Percentiles rank a stretch among this genome's conserved stretches.
phyloP scores from a whole-genome alignment of 1,140 invertebrate species.

The Mamestra configurata region DNA sequence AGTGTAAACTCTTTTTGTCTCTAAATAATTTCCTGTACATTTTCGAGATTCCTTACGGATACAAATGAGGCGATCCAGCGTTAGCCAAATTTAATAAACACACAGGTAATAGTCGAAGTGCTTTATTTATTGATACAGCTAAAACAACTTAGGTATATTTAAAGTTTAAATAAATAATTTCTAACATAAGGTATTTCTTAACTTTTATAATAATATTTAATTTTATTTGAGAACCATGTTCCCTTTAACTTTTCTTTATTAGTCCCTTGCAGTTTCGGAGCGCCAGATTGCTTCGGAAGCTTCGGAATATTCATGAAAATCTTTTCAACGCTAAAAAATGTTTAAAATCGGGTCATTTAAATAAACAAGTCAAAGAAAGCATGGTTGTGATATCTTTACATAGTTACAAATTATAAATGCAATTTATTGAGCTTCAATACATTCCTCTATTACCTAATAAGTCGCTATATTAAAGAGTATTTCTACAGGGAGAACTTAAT shows the following conservation, averaged over 20 bases:
- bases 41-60: too few species aligned
- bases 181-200: background rate
- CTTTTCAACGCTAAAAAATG: background rate
- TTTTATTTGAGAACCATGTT: conserved; percentile 19
- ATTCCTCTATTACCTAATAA: conserved; percentile 9
- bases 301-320: background rate
- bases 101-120: conserved; percentile 2
- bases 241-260: conserved; percentile 5
- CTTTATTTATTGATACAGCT: conserved; percentile 38
- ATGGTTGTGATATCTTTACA: conserved; percentile 32
- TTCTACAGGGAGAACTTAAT: conserved; percentile 10
- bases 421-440: conserved; percentile 61
- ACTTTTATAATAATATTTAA: background rate
- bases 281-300: too few species aligned
- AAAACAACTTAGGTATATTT: conserved; percentile 23
- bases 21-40: too few species aligned
- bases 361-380: conserved; percentile 26
- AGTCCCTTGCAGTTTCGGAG: background rate
- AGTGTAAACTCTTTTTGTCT: too few species aligned
- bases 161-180: conserved; percentile 32
- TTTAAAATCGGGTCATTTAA: background rate
- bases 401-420: conserved; percentile 68
- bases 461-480: conserved; percentile 3
- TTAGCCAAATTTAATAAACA: background rate
- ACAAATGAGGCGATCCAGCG: too few species aligned